phyloP scores from a whole-genome alignment of 2,888 invertebrate genomes.

The Synanthedon vespiformis region DNA sequence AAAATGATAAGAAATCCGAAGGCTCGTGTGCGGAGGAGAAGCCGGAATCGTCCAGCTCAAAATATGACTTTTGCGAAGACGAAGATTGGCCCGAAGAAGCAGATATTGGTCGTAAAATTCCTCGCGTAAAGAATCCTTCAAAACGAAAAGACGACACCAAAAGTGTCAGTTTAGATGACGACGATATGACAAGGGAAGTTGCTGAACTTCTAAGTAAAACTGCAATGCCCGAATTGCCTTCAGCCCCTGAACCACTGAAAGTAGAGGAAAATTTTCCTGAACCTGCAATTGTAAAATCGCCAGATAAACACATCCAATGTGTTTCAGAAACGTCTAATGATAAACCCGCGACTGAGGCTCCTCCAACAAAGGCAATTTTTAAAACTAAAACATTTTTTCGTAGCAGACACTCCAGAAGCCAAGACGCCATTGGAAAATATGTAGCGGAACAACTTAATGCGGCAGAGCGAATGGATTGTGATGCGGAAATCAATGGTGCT shows the following conservation, averaged over 20 bases:
- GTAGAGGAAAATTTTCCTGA: slow-evolving; percentile 72
- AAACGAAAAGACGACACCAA: slow-evolving; percentile 51
- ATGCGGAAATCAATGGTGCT: slow-evolving; percentile 50
- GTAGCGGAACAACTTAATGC: slow-evolving; percentile 63
- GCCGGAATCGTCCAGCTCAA: slow-evolving; percentile 68
- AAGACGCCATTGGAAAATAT: slow-evolving; percentile 66
- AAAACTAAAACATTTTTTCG: slow-evolving; percentile 70
- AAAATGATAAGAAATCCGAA: slow-evolving; percentile 31
- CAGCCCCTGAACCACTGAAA: slow-evolving; percentile 60
- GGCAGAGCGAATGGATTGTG: slow-evolving; percentile 53
- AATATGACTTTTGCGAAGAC: slow-evolving; percentile 85
- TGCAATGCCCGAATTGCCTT: slow-evolving; percentile 67
- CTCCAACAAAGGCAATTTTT: slow-evolving; percentile 58
- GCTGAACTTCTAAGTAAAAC: slow-evolving; percentile 74
- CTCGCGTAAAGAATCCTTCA: slow-evolving; percentile 65
- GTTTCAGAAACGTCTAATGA: slow-evolving; percentile 22
- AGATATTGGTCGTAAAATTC: slow-evolving; percentile 74
- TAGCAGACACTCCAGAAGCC: slow-evolving; percentile 64
- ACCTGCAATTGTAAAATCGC: slow-evolving; percentile 56
- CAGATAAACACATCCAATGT: slow-evolving; percentile 47
- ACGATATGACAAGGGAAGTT: slow-evolving; percentile 68
- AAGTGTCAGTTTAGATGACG: slow-evolving; percentile 51
- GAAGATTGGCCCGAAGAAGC: slow-evolving; percentile 71
- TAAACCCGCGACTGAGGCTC: slow-evolving; percentile 23
- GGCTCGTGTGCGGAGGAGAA: slow-evolving; percentile 31